Base-by-base conservation (phyloP, 2,113 vertebrate genomes). In the Naja naja region DNA sequence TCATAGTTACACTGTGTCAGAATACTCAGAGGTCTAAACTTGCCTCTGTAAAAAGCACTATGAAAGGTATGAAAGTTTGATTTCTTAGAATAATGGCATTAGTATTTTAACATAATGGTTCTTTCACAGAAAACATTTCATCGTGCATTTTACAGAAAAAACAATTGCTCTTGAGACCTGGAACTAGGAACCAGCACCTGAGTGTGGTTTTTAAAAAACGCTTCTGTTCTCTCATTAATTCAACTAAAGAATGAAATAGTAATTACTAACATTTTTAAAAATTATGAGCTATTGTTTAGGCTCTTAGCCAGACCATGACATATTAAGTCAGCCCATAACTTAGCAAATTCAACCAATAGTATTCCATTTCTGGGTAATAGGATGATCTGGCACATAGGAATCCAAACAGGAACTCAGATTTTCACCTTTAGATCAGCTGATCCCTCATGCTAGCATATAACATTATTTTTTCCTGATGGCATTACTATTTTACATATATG, bases 221-320 rank as follows among this genome's bases (percentile, higher is more conserved):
- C 23, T 87, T 47, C 25, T 34, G 11, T 55, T 90, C 85, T 90
- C 64, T 90, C 87, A 89, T 89, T 89, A 94, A 86, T 86, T 69
- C 25, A 43, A 85, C 43, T 52, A 53, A 81, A 43, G 86, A 39
- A 27, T 89, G 43, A 69, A 58, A 18, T 45, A 58, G 39, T 85
- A 47, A 85, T 91, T 54, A 43, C n/a, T 30, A 85, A 53, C 55
- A 88, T 53, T n/a, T 92, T 92, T 88, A 60, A 20, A 58, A 55
- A 52, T 14, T 25, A 23, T 9, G 52, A 53, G 25, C 87, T 89
- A n/a, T 64, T 69, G 27, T 34, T 81, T 39, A 81, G 16, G 16
- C 34, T 39, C 6, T 85, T 91, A 39, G 12, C 53, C 30, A 52
- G 1, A 22, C 8, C 81, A 4, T 23, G 22, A 58, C 27, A 47